Evolutionary conservation across 1,140 invertebrate genomes (phyloP), one percentile per base, ranked within the genome.

Genomic region (Luehdorfia chinensis): DNA sequence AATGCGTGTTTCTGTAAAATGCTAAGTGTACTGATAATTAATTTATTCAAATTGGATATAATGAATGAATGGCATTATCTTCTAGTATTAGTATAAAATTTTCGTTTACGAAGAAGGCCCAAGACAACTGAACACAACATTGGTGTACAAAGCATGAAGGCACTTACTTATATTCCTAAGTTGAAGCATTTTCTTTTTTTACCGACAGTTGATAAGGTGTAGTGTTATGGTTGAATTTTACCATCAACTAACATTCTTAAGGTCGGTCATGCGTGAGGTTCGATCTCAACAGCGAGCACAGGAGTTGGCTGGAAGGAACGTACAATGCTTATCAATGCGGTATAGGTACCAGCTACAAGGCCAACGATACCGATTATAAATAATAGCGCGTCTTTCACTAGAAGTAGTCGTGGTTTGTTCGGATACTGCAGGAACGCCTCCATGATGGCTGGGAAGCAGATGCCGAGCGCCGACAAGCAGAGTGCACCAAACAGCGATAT

Each of bases 401-500:
- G 64, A 2, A 87, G 70, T 44, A 87, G 69, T 8, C 81, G 84
- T n/a, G 50, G 71, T 0, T 66, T 67, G 0, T 90, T 90, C 23
- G 84, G 66, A 8, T 52, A 48, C 34, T 67, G 45, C 1, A 66
- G 55, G 43, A 59, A 91, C 2, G 88, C 86, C 53, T 94, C 90
- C 66, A 98, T 95, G n/a, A 96, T 78, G 0, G 95, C 94, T 9
- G 96, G 97, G 66, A 97, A 94, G 7, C 95, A 94, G 11, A 97
- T 87, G 0, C 96, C 96, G 36, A 97, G 85, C 0, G 93, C 93
- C 3, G 95, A 95, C n/a, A 96, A 90, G 53, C 93, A 94, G 1
- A 97, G 84, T 0, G 96, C 95, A 27, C 97, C 97, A 61, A 97
- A 94, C 27, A 97, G 87, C 0, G 96, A 95, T 51, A 98, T 98